Evolutionary conservation across 2,888 invertebrate species (phyloP).

Genomic region (Lamproptera curius): DNA sequence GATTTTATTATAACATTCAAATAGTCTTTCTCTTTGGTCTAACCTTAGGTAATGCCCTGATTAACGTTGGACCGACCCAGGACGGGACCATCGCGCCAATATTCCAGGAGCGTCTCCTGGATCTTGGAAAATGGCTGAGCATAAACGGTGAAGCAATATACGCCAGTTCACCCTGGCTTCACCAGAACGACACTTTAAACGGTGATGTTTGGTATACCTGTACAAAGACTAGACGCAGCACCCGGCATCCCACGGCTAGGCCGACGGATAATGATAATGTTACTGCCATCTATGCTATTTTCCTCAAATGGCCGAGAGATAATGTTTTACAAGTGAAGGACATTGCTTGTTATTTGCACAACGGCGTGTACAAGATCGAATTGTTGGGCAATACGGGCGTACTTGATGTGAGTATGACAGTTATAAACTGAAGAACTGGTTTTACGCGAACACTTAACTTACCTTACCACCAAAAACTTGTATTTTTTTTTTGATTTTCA

Average conservation of each 20-base stretch:
- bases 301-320: constrained; percentile 83
- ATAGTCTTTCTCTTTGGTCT: no score
- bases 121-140: constrained; percentile 88
- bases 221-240: constrained; percentile 40
- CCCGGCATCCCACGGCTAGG: constrained; percentile 34
- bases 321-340: constrained; percentile 58
- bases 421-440: neutral
- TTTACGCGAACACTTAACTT: no score
- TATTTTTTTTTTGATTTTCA: no score
- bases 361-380: constrained; percentile 39
- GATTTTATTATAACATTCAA: no score
- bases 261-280: constrained; percentile 37
- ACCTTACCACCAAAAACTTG: neutral
- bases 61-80: constrained; percentile 94
- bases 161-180: constrained; percentile 84
- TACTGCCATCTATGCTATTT: constrained; percentile 80
- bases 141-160: constrained; percentile 95
- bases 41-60: constrained; percentile 85
- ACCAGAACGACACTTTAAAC: constrained; percentile 88
- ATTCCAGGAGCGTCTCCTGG: constrained; percentile 89
- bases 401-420: constrained; percentile 40
- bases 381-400: constrained; percentile 46
- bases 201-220: constrained; percentile 87
- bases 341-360: constrained; percentile 39
- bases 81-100: constrained; percentile 92